Evolutionary conservation across 2,113 vertebrate species (phyloP).

Genomic region (Oncorhynchus gorbuscha): DNA sequence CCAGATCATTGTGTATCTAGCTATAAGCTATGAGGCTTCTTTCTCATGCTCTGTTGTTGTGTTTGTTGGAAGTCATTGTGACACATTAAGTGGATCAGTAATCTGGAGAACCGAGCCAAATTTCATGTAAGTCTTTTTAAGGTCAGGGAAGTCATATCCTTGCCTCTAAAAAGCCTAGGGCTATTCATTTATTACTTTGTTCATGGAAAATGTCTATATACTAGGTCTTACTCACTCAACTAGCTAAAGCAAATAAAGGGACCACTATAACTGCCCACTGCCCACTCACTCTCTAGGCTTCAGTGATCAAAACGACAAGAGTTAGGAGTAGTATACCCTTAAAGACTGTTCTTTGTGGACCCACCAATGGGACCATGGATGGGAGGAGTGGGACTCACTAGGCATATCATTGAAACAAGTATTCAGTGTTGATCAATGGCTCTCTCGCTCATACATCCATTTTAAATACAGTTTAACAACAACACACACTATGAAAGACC

Average conservation of each 20-base stretch:
- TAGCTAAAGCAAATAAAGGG: too few relatives aligned
- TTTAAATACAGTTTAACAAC: slow-evolving; percentile 10
- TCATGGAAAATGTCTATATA: too few relatives aligned
- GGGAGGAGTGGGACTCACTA: slow-evolving; percentile 27
- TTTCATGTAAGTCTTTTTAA: slow-evolving; percentile 47
- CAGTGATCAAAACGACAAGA: slow-evolving; percentile 6
- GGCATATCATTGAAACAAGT: slow-evolving; percentile 51
- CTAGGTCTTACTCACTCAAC: too few relatives aligned
- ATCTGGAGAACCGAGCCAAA: slow-evolving; percentile 34
- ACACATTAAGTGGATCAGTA: slow-evolving; percentile 21
- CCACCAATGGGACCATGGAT: slow-evolving; percentile 36
- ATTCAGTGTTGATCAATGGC: slow-evolving; percentile 47
- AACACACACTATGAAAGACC: neutral
- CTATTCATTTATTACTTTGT: too few relatives aligned
- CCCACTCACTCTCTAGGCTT: slow-evolving; percentile 31
- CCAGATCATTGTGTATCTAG: neutral
- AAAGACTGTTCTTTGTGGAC: slow-evolving; percentile 40
- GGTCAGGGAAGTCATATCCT: too few relatives aligned
- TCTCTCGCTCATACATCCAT: neutral
- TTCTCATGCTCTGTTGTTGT: neutral
- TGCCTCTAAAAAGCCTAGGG: too few relatives aligned
- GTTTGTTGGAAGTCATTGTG: slow-evolving; percentile 22
- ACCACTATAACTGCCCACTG: slow-evolving; percentile 21
- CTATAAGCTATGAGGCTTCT: neutral
- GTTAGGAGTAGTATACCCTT: slow-evolving; percentile 42